Evolutionary conservation across 2,888 invertebrate species (phyloP), one percentile per base, ranked within the genome.

Genomic region (Andrena minutula): DNA sequence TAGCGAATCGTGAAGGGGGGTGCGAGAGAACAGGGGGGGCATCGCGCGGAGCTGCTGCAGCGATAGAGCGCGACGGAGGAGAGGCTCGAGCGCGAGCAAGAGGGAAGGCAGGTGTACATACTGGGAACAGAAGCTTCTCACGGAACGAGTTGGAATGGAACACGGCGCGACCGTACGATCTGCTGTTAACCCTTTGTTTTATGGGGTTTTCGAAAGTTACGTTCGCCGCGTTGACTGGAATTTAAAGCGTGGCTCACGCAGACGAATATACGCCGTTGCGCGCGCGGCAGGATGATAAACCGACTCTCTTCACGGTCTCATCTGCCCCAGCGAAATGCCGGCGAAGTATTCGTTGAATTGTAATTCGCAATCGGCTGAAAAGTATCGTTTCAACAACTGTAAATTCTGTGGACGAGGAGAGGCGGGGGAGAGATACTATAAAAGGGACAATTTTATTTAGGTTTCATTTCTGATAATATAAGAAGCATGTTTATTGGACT

Each of bases 71-170:
- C 32, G 71, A 56, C 41, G 56, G 35, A 32, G 10, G 65, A 51
- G n/a, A 6, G 6, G 49, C 65, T 64, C n/a, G 49, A 74, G n/a
- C 51, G 72, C 51, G 68, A 12, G 41, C 51, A 56, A 47, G 73
- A 51, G 70, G 75, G 75, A 63, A 70, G 80, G 61, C 35, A 74
- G 51, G 75, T 58, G 65, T 20, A 12, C 66, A n/a, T 61, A 53
- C 72, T n/a, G 64, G 63, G 80, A 81, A 82, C 79, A 75, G 82
- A 76, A 75, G 75, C 78, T 84, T 86, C 83, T 86, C 85, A 79
- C 85, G 86, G 71, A 82, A 85, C 82, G 65, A 82, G 79, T 85
- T 71, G 74, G 72, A 66, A 85, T 64, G 72, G 49, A 74, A 78
- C 85, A 72, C 26, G 75, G 49, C 70, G 69, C 64, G 35, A 71